phyloP scores from a whole-genome alignment of 2,888 invertebrate genomes.

The Apoda limacodes region DNA sequence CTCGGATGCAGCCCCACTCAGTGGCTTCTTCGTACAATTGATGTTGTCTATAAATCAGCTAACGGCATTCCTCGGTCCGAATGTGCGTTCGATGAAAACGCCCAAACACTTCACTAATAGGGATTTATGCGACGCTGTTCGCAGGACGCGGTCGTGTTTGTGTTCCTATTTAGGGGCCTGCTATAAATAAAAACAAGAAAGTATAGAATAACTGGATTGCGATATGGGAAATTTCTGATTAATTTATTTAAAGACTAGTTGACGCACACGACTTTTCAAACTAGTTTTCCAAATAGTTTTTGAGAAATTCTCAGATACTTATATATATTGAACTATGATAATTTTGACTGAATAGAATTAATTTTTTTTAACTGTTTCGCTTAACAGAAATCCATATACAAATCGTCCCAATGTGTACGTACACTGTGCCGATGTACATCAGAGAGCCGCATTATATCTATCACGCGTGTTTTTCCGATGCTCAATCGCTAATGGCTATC shows the following conservation, averaged over 20 bases:
- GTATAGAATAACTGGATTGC: neutral
- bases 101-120: slow-evolving; percentile 59
- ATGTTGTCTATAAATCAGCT: slow-evolving; percentile 48
- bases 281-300: too few relatives aligned
- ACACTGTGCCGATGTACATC: slow-evolving; percentile 31
- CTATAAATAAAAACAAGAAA: neutral
- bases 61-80: slow-evolving; percentile 33
- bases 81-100: slow-evolving; percentile 25
- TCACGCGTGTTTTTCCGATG: slow-evolving; percentile 51
- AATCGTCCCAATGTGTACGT: slow-evolving; percentile 27
- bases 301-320: too few relatives aligned
- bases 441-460: slow-evolving; percentile 46
- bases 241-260: neutral
- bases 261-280: too few relatives aligned
- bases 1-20: too few relatives aligned
- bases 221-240: neutral
- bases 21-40: slow-evolving; percentile 52
- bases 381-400: too few relatives aligned
- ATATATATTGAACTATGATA: too few relatives aligned
- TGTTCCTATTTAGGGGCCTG: slow-evolving; percentile 20
- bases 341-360: too few relatives aligned
- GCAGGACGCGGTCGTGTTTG: slow-evolving; percentile 1
- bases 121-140: slow-evolving; percentile 38
- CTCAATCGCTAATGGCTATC: slow-evolving; percentile 39
- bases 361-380: too few relatives aligned